Conservation (phyloP, 2,888 invertebrate species). For the Ophraella communa region DNA sequence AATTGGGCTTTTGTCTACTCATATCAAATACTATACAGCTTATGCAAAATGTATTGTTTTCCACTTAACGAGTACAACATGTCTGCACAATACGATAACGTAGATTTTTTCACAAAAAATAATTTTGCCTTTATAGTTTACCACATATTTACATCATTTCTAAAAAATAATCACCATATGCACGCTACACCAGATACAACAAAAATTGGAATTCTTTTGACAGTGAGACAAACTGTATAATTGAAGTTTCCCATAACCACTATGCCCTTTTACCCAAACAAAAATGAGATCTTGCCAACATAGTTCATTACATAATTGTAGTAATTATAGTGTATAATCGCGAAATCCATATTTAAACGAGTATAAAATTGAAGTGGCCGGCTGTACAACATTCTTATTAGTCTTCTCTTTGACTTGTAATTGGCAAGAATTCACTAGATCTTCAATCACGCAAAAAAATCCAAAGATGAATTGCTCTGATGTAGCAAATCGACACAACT, state of each 20-base stretch:
- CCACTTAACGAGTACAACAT: not conserved
- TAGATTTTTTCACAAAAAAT: not conserved
- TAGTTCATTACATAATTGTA: constrained; percentile 38
- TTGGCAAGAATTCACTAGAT: constrained; percentile 22
- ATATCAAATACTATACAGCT: too few species aligned
- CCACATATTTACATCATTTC: not conserved
- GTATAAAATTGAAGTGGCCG: constrained; percentile 33
- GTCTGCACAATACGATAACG: too few species aligned
- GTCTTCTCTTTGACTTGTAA: constrained; percentile 24
- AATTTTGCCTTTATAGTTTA: not conserved
- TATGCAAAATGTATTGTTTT: not conserved
- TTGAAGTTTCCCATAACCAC: constrained; percentile 41
- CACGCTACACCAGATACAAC: not conserved
- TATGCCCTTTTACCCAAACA: constrained; percentile 39
- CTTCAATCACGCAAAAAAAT: constrained; percentile 23
- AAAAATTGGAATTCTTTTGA: not conserved
- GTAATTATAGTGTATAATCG: constrained; percentile 37
- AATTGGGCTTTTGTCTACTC: too few species aligned
- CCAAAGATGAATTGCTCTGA: constrained; percentile 14
- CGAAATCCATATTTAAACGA: constrained; percentile 37
- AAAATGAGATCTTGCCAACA: constrained; percentile 31
- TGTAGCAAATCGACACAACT: constrained; percentile 16
- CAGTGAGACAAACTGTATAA: constrained; percentile 18
- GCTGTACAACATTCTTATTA: constrained; percentile 30
- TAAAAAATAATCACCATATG: not conserved